phyloP scores from a whole-genome alignment of 2,888 invertebrate species.

The Mesorhabditis spiculigera region DNA sequence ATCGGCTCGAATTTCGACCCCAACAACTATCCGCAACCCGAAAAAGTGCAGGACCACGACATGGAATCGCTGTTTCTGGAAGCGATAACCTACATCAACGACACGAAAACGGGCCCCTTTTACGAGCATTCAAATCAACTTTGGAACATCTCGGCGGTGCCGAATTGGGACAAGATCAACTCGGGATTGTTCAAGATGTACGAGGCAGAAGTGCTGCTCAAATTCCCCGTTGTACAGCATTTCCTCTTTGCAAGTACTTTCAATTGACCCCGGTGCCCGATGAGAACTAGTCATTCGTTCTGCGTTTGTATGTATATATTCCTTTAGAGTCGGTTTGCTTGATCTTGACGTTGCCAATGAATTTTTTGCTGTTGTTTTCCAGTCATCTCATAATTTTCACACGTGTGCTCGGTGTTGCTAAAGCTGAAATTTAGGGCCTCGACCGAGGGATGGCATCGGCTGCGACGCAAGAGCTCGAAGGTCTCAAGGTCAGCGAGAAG shows the following conservation, averaged over 20 bases:
- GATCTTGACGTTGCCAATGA: no score
- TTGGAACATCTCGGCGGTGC: slow-evolving; percentile 95
- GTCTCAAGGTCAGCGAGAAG: slow-evolving; percentile 13
- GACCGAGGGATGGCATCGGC: slow-evolving; percentile 6
- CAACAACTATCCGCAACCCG: slow-evolving; percentile 77
- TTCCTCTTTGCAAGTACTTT: slow-evolving; percentile 60
- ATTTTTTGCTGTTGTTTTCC: no score
- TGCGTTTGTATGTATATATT: slow-evolving; percentile 36
- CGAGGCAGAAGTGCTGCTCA: slow-evolving; percentile 79
- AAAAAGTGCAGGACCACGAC: slow-evolving; percentile 68
- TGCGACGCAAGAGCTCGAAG: slow-evolving; percentile 14
- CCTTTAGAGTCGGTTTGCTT: not conserved
- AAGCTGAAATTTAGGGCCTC: not conserved
- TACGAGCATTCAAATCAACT: slow-evolving; percentile 98
- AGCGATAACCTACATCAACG: slow-evolving; percentile 86
- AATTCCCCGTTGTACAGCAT: slow-evolving; percentile 65
- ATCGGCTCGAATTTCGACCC: slow-evolving; percentile 73
- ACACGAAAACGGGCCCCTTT: slow-evolving; percentile 91
- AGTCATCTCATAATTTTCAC: no score
- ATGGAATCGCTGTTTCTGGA: slow-evolving; percentile 86
- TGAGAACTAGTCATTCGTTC: slow-evolving; percentile 47
- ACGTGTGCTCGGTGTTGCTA: no score
- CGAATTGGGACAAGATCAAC: slow-evolving; percentile 89
- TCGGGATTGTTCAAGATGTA: slow-evolving; percentile 96
- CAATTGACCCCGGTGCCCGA: no score